Evolutionary conservation across 2,888 invertebrate genomes (phyloP).

Genomic region (Macrophya annulata): DNA sequence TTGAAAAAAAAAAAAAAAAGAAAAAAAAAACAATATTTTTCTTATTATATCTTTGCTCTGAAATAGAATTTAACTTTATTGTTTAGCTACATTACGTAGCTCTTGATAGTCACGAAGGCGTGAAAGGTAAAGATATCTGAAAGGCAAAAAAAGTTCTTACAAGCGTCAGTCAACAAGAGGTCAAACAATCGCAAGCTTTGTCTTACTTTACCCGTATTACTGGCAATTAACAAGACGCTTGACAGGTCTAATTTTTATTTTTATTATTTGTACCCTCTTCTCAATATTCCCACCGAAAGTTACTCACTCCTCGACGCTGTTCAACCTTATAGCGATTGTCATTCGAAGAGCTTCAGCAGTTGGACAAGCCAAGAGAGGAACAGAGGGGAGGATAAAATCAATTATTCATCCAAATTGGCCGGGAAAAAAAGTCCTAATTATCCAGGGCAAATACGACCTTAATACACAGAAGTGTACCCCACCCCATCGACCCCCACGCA

Average conservation of each 20-base stretch:
- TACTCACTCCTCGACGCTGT: conserved; percentile 45
- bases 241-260: conserved; percentile 67
- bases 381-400: conserved; percentile 52
- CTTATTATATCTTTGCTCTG: background rate
- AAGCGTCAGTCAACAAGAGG: conserved; percentile 39
- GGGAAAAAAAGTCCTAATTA: conserved; percentile 76
- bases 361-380: conserved; percentile 53
- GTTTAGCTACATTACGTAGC: background rate
- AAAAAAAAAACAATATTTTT: background rate
- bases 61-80: background rate
- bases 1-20: background rate
- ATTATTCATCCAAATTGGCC: conserved; percentile 56
- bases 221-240: conserved; percentile 46
- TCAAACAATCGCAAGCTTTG: conserved; percentile 34
- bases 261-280: conserved; percentile 61
- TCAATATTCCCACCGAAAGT: conserved; percentile 40
- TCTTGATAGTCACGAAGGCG: conserved; percentile 20
- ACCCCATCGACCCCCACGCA: conserved; percentile 60
- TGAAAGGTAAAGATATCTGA: conserved; percentile 26
- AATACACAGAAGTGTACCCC: conserved; percentile 75
- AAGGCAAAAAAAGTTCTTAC: background rate
- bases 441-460: conserved; percentile 79
- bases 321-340: conserved; percentile 71
- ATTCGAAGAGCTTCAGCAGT: conserved; percentile 73
- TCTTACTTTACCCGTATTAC: conserved; percentile 43